Percentiles rank a stretch among this genome's conserved stretches.
Evolutionary conservation across 1,140 invertebrate genomes (phyloP).

Genomic region (Copidosoma floridanum): DNA sequence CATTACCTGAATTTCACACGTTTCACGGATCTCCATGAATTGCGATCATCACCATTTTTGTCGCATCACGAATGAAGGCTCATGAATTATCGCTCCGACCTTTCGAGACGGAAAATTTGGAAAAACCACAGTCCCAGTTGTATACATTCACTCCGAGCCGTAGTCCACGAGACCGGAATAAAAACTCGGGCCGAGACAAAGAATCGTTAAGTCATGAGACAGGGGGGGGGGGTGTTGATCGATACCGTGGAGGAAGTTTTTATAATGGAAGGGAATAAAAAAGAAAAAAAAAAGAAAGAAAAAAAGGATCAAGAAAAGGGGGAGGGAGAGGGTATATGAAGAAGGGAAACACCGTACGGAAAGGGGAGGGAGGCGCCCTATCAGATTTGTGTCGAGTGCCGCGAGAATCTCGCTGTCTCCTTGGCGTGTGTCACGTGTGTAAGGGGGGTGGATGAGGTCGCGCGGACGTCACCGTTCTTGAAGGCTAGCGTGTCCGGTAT

Average conservation of each 20-base stretch:
- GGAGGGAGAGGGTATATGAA: not conserved
- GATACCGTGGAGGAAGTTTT: constrained; percentile 17
- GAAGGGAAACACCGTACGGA: no score
- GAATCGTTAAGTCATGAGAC: constrained; percentile 26
- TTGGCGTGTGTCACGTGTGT: constrained; percentile 33
- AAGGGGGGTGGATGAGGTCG: not conserved
- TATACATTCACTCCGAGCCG: no score
- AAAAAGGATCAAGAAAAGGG: constrained; percentile 1
- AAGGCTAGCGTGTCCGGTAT: constrained; percentile 55
- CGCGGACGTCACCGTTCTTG: constrained; percentile 44
- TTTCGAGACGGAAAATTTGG: no score
- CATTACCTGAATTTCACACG: no score
- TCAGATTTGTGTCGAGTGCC: constrained; percentile 17
- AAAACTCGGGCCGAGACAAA: not conserved
- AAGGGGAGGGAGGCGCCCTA: not conserved
- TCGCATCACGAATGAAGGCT: no score
- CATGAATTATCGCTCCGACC: no score
- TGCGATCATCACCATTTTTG: no score
- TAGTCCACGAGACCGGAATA: no score
- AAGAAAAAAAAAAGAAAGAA: not conserved
- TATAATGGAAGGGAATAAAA: constrained; percentile 1
- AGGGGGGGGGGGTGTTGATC: constrained; percentile 5
- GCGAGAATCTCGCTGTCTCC: constrained; percentile 40
- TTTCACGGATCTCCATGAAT: no score
- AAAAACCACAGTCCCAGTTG: no score